Evolutionary conservation across 2,797 vertebrate species (phyloP).

Genomic region (Lagodon rhomboides): DNA sequence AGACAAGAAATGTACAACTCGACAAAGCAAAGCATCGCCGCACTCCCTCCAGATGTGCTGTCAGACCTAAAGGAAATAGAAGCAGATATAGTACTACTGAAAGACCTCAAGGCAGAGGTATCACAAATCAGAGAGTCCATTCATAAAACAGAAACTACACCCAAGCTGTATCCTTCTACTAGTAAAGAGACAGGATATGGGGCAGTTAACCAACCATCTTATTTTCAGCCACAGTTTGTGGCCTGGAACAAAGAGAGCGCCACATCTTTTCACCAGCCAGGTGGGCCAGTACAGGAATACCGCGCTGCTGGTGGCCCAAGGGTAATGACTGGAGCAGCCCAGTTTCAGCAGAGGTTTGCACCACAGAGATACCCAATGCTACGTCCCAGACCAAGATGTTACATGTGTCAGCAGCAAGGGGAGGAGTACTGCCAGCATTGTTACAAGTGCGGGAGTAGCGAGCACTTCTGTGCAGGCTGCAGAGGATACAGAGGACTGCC

Average conservation of each 20-base stretch:
- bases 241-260: too few species aligned
- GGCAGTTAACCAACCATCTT: background rate
- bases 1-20: background rate
- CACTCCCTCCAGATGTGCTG: background rate
- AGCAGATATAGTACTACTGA: conserved; percentile 25
- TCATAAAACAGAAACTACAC: too few species aligned
- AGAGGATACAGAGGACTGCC: background rate
- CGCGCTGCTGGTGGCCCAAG: background rate
- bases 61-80: conserved; percentile 4
- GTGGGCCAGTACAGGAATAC: background rate
- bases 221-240: too few species aligned
- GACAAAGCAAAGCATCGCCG: too few species aligned
- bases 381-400: conserved; percentile 2
- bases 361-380: background rate
- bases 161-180: too few species aligned
- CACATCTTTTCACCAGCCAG: too few species aligned
- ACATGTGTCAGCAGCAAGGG: background rate
- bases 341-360: conserved; percentile 21
- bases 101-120: conserved; percentile 4
- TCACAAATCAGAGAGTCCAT: background rate
- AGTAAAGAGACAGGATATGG: too few species aligned
- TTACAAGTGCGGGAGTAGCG: conserved; percentile 20
- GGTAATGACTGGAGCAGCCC: background rate
- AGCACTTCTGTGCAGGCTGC: conserved; percentile 19
- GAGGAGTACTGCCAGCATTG: conserved; percentile 14